Base-by-base conservation (phyloP, 1,140 invertebrate species). In the Sarcophaga peregrina region DNA sequence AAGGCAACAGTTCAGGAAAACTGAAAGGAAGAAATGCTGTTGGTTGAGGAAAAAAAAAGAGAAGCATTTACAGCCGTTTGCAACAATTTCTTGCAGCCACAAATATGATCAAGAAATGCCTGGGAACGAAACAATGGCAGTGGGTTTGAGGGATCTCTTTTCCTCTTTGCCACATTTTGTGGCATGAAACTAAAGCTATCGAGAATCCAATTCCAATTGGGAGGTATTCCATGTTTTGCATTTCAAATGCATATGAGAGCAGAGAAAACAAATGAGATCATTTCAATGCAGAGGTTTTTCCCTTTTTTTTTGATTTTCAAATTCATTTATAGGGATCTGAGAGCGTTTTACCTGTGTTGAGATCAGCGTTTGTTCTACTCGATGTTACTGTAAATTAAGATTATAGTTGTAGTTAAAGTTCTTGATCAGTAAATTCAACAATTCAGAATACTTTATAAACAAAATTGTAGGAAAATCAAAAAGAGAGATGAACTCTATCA, bases 161-260 rank as follows among this genome's bases (percentile, higher is more conserved):
- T 8, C 7, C 8, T 68, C n/a, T 68, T 9, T 68, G 17, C 62
- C 7, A 20, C 6, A 20, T 20, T 68, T 8, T 68, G 62, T 68
- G 7, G 62, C 62, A 68, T 68, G 62, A 20, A 20, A n/a, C 4
- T 68, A n/a, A n/a, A 6, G 13, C n/a, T 25, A 9, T 8, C 5
- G 62, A 20, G 62, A 68, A 68, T 68, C n/a, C 62, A n/a, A 20
- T 68, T 20, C 62, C 20, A 68, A 68, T 20, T 68, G 62, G 62
- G 17, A 68, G 62, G 62, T 68, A 68, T 68, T 68, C 2, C 13
- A 13, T 6, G 25, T 37, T 37, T 37, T 37, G 25, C 25, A 37
- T 37, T 37, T 1, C 4, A 37, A 37, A 37, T 37, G 25, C 1
- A 37, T 37, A 37, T 37, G 54, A 6, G 7, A n/a, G 0, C 15